Evolutionary conservation across 2,888 invertebrate species (phyloP).

Genomic region (Coelogynopora nodosa): DNA sequence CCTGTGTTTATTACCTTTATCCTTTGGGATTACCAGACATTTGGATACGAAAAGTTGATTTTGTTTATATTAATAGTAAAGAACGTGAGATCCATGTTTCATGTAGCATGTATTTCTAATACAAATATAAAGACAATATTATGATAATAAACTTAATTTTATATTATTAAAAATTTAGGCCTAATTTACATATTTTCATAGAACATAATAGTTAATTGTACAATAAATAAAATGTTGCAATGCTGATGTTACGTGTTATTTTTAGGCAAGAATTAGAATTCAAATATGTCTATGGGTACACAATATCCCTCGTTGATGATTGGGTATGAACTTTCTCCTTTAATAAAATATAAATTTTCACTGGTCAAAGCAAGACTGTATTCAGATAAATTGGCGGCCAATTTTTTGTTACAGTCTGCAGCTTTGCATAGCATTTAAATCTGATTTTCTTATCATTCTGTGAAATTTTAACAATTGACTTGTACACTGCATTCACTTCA

Average conservation of each 20-base stretch:
- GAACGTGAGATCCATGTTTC: neutral
- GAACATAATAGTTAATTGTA: neutral
- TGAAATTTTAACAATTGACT: no score
- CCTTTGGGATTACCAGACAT: no score
- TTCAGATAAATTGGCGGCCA: neutral
- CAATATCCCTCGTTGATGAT: neutral
- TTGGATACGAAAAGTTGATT: no score
- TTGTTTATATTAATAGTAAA: neutral
- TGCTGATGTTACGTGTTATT: no score
- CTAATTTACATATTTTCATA: no score
- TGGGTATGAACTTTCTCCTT: neutral
- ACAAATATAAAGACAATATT: neutral
- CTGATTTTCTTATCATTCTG: neutral
- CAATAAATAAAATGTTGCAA: neutral
- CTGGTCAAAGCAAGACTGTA: neutral
- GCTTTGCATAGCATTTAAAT: neutral
- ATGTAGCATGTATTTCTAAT: neutral
- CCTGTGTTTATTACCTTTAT: no score
- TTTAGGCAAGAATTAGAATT: neutral
- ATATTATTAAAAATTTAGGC: no score
- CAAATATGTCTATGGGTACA: neutral
- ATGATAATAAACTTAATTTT: neutral
- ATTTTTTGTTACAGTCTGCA: neutral
- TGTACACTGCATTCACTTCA: neutral
- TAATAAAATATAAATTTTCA: neutral